Conservation (phyloP, 2,797 vertebrate genomes). For the Cyprinella venusta region DNA sequence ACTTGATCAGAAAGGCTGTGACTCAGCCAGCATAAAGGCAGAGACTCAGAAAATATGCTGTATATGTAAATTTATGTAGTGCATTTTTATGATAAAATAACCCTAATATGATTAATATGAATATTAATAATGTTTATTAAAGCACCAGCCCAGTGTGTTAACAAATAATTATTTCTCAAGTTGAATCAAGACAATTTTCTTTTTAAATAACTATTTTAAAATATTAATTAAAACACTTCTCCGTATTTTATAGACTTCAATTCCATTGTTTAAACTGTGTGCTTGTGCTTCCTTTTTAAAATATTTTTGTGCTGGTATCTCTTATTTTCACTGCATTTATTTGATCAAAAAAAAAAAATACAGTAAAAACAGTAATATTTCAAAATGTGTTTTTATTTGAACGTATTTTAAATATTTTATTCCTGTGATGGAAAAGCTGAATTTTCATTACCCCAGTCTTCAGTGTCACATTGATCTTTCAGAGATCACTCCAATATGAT, state of each 20-base stretch:
- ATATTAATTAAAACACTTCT: not conserved
- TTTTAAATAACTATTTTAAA: not conserved
- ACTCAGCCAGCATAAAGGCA: slow-evolving; percentile 22
- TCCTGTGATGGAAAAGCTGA: not conserved
- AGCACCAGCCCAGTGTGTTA: not conserved
- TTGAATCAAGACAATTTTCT: too few relatives aligned
- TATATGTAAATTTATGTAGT: not conserved
- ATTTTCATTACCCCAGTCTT: not conserved
- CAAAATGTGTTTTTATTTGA: not conserved
- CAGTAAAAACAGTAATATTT: not conserved
- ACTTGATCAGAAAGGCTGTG: slow-evolving; percentile 12
- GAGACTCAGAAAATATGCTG: slow-evolving; percentile 4
- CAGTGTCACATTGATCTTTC: not conserved
- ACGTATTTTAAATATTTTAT: not conserved
- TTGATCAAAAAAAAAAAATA: not conserved
- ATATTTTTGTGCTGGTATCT: too few relatives aligned
- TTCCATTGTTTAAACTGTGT: not conserved
- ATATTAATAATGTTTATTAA: not conserved
- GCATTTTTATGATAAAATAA: not conserved
- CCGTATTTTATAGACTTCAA: not conserved
- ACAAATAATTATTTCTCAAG: not conserved
- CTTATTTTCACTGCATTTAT: not conserved
- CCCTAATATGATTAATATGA: not conserved
- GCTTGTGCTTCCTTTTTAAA: not conserved
- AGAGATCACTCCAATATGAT: not conserved